Percentiles rank a stretch among this genome's conserved stretches.
Conservation (phyloP, 2,797 vertebrate genomes). For the Epinephelus malabaricus region DNA sequence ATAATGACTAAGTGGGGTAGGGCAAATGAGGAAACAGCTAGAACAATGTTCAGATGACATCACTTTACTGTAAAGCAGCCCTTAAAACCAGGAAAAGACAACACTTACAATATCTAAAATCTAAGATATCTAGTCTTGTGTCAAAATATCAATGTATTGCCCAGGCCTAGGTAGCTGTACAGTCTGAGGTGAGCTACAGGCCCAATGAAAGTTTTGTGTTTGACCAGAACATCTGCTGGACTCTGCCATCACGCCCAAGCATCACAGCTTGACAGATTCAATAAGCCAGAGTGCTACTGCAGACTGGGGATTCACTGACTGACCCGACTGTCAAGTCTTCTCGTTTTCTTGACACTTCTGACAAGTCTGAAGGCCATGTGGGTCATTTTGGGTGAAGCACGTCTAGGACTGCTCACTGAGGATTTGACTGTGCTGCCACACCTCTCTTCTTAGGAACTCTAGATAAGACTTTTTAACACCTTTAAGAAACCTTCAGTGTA, state of each 20-base stretch:
- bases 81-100: no score
- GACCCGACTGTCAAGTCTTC: neutral
- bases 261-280: conserved; percentile 18
- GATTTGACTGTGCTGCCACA: neutral
- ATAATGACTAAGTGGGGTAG: no score
- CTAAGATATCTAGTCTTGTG: no score
- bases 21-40: no score
- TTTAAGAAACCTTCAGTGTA: neutral
- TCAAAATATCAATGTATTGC: no score
- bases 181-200: neutral
- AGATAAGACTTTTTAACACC: neutral
- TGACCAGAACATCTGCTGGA: neutral
- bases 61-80: no score
- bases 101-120: no score
- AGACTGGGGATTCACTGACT: neutral
- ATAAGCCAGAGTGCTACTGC: neutral
- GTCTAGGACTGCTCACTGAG: no score
- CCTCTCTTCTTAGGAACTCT: neutral
- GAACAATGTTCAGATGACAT: no score
- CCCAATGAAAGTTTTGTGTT: neutral
- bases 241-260: neutral
- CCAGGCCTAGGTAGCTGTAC: no score
- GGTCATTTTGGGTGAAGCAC: neutral
- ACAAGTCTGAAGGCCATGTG: neutral
- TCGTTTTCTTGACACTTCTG: neutral